phyloP scores from a whole-genome alignment of 2,113 vertebrate genomes.

The Dromiciops gliroides region DNA sequence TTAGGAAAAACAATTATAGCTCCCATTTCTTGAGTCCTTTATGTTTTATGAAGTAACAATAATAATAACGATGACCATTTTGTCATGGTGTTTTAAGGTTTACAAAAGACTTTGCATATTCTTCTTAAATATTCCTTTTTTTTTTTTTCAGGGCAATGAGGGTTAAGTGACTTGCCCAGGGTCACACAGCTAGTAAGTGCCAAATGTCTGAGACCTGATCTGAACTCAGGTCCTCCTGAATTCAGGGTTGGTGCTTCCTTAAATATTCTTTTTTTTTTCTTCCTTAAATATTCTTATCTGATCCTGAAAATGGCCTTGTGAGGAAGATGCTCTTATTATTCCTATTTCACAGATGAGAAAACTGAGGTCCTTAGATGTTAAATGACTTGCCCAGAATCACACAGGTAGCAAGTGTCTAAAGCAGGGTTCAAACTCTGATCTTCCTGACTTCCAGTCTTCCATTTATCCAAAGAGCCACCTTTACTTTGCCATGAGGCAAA shows the following conservation, averaged over 20 bases:
- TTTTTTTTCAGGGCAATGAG: no score
- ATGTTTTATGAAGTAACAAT: neutral
- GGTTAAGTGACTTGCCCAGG: no score
- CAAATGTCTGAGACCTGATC: no score
- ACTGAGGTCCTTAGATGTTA: neutral
- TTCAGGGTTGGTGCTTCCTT: no score
- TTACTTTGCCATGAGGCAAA: no score
- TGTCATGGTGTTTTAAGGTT: neutral
- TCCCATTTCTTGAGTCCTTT: neutral
- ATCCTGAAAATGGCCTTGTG: neutral
- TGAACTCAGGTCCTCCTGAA: no score
- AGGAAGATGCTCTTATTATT: neutral
- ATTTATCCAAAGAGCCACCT: no score
- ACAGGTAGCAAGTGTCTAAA: neutral
- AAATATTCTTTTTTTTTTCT: no score
- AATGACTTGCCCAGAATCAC: neutral
- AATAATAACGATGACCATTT: neutral
- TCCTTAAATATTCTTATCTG: neutral
- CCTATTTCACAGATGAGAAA: neutral
- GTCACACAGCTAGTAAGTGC: no score
- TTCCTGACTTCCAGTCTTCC: neutral
- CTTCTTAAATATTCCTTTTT: no score
- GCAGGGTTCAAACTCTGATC: neutral
- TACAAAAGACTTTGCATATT: neutral
- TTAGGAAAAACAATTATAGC: neutral